Evolutionary conservation across 2,888 invertebrate species (phyloP).

Genomic region (Noctua fimbriata): DNA sequence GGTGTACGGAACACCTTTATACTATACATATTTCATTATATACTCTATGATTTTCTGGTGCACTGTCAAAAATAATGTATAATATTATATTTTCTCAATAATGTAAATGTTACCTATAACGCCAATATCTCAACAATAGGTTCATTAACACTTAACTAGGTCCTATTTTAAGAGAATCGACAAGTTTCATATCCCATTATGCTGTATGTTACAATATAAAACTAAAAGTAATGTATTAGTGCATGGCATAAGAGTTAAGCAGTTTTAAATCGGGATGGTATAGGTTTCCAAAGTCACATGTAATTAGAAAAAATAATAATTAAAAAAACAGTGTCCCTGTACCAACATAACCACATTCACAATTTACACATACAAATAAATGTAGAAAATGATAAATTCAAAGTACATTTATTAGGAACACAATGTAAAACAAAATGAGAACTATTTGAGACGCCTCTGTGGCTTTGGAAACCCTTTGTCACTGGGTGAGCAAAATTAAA

Average conservation of each 20-base stretch:
- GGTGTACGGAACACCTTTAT: constrained; percentile 75
- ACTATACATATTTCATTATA: constrained; percentile 73
- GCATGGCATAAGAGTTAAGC: constrained; percentile 74
- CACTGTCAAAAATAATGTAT: constrained; percentile 78
- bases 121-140: constrained; percentile 78
- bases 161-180: constrained; percentile 75
- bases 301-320: constrained; percentile 68
- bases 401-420: constrained; percentile 84
- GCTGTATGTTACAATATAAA: constrained; percentile 77
- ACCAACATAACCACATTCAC: constrained; percentile 75
- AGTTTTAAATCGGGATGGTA: constrained; percentile 73
- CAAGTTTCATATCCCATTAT: constrained; percentile 74
- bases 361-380: constrained; percentile 75
- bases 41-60: constrained; percentile 75
- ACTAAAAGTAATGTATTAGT: constrained; percentile 71
- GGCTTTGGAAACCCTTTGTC: constrained; percentile 87
- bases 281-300: constrained; percentile 85
- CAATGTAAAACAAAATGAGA: constrained; percentile 78
- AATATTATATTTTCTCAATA: constrained; percentile 72
- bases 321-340: constrained; percentile 69
- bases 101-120: constrained; percentile 71
- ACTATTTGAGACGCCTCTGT: constrained; percentile 82
- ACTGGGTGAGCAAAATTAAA: constrained; percentile 88
- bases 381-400: constrained; percentile 75
- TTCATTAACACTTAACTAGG: constrained; percentile 79